A percentile compares a stretch with the other conserved stretches of the same genome.
Evolutionary conservation across 2,113 vertebrate genomes (phyloP).

Genomic region (Scolopax mira): DNA sequence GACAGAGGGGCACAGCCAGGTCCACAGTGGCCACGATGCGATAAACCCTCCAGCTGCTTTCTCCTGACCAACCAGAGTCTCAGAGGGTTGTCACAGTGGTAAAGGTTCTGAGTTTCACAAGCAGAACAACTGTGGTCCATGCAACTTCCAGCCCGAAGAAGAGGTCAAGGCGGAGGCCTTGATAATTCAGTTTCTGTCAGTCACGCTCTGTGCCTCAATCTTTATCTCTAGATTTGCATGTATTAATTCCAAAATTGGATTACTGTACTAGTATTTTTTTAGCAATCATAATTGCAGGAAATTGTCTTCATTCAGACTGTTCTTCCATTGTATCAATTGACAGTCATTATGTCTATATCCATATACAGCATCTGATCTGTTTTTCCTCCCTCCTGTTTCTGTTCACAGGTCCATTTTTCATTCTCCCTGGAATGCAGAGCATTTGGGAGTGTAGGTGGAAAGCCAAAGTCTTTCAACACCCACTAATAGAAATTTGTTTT

Average conservation of each 20-base stretch:
- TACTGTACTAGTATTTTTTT: neutral
- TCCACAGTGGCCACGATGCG: accelerated
- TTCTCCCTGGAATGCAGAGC: neutral
- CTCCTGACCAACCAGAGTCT: neutral
- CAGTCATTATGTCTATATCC: neutral
- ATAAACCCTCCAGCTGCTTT: neutral
- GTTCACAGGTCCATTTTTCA: slow-evolving; percentile 38
- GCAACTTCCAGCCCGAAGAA: accelerated
- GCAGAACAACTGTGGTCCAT: neutral
- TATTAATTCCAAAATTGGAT: neutral
- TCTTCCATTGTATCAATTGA: neutral
- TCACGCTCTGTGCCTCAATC: neutral
- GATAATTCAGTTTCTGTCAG: neutral
- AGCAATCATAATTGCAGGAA: neutral
- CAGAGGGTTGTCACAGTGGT: neutral
- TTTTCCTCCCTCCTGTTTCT: slow-evolving; percentile 15
- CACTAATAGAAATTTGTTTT: slow-evolving; percentile 47
- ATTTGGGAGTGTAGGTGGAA: slow-evolving; percentile 34
- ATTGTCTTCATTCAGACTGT: neutral
- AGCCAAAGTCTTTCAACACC: slow-evolving; percentile 46
- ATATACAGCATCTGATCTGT: neutral
- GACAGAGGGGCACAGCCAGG: neutral
- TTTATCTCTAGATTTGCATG: neutral
- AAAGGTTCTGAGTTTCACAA: neutral
- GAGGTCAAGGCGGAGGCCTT: neutral